Conservation (phyloP, 2,888 invertebrate genomes). For the Drosophila stalkeri region DNA sequence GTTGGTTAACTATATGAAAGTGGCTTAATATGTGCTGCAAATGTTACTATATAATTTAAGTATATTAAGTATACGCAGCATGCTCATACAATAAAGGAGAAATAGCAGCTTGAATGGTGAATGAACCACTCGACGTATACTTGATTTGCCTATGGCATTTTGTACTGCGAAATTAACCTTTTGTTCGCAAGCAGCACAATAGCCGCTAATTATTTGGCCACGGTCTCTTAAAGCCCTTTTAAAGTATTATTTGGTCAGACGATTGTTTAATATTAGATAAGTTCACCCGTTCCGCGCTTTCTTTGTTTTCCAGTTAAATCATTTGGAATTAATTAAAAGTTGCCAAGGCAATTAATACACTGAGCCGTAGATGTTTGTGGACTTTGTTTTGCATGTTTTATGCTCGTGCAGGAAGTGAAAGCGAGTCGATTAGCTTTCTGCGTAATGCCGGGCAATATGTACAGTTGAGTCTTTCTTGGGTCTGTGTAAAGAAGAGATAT, state of each 20-base stretch:
- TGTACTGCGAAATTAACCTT: conserved; percentile 57
- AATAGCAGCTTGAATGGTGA: not conserved
- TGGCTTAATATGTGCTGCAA: conserved; percentile 4
- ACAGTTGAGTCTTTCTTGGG: not conserved
- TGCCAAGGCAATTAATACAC: conserved; percentile 55
- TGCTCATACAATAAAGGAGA: not conserved
- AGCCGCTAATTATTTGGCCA: conserved; percentile 57
- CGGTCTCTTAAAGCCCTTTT: conserved; percentile 38
- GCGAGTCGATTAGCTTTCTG: not conserved
- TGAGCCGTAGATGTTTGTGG: conserved; percentile 29
- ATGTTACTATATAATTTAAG: not conserved
- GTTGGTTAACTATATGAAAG: not conserved
- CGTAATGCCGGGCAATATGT: not conserved
- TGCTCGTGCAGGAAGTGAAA: not conserved
- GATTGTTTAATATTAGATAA: conserved; percentile 72
- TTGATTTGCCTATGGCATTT: conserved; percentile 18
- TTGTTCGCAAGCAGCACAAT: conserved; percentile 58
- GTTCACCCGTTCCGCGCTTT: conserved; percentile 38
- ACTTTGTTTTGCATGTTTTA: conserved; percentile 4
- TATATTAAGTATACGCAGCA: not conserved
- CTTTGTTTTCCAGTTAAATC: conserved; percentile 74
- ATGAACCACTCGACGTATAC: conserved; percentile 5
- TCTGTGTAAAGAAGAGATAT: not conserved
- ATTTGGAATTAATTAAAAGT: conserved; percentile 77
- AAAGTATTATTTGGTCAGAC: conserved; percentile 56